These are phyloP conservation scores for Ondatra zibethicus DNA, from an alignment of 2,113 vertebrate species.

Conservation along the genomic window DNA sequence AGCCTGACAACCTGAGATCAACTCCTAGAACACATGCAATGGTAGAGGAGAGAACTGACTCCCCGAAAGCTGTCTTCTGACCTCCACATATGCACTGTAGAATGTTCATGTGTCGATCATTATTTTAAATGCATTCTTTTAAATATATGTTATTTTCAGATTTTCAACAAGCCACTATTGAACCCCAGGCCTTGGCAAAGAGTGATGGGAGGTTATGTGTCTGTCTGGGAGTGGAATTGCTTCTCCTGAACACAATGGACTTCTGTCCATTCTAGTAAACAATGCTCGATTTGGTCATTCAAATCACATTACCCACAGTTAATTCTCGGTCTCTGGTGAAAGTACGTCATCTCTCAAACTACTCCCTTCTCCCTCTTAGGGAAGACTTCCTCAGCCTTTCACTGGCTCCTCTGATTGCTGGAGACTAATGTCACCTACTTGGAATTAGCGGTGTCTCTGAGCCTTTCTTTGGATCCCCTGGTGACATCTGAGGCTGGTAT, in stretches of 20 bases:
- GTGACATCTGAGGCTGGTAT: background rate
- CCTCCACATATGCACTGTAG: background rate
- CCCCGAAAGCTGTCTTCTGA: background rate
- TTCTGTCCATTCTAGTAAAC: background rate
- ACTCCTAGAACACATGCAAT: background rate
- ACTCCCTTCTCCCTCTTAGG: background rate
- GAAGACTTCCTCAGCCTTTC: background rate
- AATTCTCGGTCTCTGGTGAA: background rate
- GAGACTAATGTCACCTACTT: background rate
- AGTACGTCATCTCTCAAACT: background rate
- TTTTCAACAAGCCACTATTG: background rate
- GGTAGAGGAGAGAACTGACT: background rate
- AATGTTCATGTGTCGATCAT: background rate
- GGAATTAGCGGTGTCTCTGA: accelerated
- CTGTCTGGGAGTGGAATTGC: background rate
- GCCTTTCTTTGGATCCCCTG: background rate
- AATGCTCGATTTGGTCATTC: background rate
- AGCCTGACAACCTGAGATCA: background rate
- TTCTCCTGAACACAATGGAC: background rate
- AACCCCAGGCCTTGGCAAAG: conserved; percentile 7
- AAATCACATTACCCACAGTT: background rate
- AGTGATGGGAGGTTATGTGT: background rate
- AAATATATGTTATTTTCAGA: background rate
- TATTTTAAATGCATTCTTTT: conserved; percentile 24
- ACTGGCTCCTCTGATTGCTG: background rate